A percentile compares a stretch with the other conserved stretches of the same genome.
Conservation (phyloP, 2,888 invertebrate species). For the Sphinx pinastri region DNA sequence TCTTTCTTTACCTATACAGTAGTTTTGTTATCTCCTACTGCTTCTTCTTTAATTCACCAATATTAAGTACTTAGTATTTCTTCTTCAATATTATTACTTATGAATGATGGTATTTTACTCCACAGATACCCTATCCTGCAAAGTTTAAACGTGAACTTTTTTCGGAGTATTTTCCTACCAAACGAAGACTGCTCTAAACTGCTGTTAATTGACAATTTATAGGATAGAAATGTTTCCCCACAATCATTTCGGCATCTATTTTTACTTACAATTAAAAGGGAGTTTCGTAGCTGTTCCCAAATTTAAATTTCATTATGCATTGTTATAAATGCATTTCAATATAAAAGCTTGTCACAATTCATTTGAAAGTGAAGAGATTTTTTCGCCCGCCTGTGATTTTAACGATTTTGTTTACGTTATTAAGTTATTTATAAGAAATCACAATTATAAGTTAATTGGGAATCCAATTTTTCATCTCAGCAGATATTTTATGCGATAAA, state of each 20-base stretch:
- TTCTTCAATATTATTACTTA: too few species aligned
- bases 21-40: too few species aligned
- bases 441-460: neutral
- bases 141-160: neutral
- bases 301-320: neutral
- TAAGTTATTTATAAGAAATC: neutral
- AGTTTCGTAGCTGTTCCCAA: neutral
- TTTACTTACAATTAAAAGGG: conserved; percentile 15
- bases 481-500: neutral
- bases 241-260: conserved; percentile 31
- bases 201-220: conserved; percentile 42
- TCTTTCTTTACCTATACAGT: too few species aligned
- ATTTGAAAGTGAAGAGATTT: neutral
- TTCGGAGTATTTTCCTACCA: neutral
- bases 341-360: neutral
- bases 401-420: neutral
- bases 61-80: too few species aligned
- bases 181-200: neutral
- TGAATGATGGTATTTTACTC: too few species aligned
- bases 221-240: conserved; percentile 33
- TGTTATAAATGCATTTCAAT: conserved; percentile 5
- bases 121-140: too few species aligned
- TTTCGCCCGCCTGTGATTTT: neutral
- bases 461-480: neutral
- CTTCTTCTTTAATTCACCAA: too few species aligned